These are phyloP conservation scores for Phortica okadai DNA, from an alignment of 2,888 invertebrate species.

Conservation along the genomic window DNA sequence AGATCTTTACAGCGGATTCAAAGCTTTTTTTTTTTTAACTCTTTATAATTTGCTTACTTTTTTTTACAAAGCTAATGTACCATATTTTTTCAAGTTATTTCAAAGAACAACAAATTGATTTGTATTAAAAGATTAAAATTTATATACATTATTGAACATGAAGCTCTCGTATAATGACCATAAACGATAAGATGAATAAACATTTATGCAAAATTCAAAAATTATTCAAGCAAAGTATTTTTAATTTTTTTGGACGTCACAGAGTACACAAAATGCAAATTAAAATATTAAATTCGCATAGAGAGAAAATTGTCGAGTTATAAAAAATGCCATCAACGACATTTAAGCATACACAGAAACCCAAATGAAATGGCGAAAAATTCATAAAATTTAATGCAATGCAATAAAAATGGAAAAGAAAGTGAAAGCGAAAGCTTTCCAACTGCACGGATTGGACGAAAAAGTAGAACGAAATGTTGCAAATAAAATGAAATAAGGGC, in stretches of 20 bases:
- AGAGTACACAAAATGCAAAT: constrained; percentile 3
- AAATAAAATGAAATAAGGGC: constrained; percentile 5
- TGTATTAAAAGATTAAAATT: no score
- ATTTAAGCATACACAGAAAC: constrained; percentile 58
- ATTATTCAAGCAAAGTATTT: not conserved
- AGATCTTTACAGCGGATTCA: no score
- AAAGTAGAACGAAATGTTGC: constrained; percentile 17
- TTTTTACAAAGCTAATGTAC: no score
- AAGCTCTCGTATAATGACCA: no score
- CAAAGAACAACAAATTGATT: no score
- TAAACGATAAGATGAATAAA: no score
- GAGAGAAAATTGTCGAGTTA: constrained; percentile 24
- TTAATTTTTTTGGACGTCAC: not conserved
- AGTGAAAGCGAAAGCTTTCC: not conserved
- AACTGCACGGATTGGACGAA: not conserved
- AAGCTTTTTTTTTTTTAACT: no score
- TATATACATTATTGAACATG: no score
- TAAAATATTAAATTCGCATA: constrained; percentile 17
- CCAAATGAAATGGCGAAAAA: constrained; percentile 48
- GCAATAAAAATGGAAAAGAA: not conserved
- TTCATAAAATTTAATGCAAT: constrained; percentile 13
- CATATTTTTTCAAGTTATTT: no score
- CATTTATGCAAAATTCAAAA: no score
- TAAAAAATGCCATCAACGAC: constrained; percentile 66
- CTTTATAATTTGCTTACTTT: no score